phyloP scores from a whole-genome alignment of 2,797 vertebrate species.

The Rhodeus uyekii region DNA sequence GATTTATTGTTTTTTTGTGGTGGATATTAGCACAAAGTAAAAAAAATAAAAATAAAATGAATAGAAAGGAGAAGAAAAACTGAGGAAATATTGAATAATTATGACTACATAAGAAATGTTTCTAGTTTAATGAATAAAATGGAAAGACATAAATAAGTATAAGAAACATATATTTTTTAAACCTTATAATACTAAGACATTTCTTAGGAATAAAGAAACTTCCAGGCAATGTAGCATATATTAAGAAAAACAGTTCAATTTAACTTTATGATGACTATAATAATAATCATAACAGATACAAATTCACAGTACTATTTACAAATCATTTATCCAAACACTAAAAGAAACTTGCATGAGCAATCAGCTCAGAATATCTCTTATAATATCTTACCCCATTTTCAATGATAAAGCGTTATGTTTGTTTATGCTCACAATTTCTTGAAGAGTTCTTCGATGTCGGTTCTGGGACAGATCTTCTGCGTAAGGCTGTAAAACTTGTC shows the following conservation, averaged over 20 bases:
- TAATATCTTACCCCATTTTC: background rate
- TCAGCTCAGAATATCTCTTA: too few relatives aligned
- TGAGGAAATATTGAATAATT: background rate
- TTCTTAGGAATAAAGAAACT: background rate
- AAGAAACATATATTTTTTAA: background rate
- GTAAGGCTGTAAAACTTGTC: constrained; percentile 98
- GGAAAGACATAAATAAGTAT: background rate
- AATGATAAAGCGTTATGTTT: background rate
- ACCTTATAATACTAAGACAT: background rate
- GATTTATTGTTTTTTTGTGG: background rate
- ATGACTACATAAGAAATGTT: too few relatives aligned
- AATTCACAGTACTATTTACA: background rate
- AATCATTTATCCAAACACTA: background rate
- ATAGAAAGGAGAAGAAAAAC: background rate
- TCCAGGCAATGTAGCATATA: too few relatives aligned
- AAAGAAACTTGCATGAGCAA: background rate
- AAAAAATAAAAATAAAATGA: background rate
- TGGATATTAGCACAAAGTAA: background rate
- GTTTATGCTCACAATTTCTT: constrained; percentile 89
- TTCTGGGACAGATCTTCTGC: constrained; percentile 99
- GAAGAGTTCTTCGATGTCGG: constrained; percentile 96
- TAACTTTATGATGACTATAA: background rate
- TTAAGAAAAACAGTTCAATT: background rate
- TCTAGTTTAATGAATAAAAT: too few relatives aligned
- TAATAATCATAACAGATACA: background rate